A percentile compares a stretch with the other conserved stretches of the same genome.
These are phyloP conservation scores for Virgularia gustaviana DNA, from an alignment of 92 coral and sea anemone species.

Conservation along the genomic window DNA sequence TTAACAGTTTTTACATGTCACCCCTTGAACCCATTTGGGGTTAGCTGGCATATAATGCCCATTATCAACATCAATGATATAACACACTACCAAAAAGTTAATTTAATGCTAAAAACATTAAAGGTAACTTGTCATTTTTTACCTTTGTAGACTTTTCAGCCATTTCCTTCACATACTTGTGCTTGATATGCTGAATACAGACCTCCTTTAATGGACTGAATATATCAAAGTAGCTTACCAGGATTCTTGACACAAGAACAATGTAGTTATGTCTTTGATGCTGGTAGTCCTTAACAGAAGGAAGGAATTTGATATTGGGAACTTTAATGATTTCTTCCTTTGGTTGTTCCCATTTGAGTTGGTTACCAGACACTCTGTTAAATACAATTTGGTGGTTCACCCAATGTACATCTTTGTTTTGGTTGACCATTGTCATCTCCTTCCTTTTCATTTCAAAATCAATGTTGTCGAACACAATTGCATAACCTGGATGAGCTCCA, in stretches of 20 bases:
- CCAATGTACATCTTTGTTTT: conserved; percentile 40
- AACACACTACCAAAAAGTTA: too few relatives aligned
- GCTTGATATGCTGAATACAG: conserved; percentile 50
- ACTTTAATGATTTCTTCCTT: conserved; percentile 40
- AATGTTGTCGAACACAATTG: conserved; percentile 37
- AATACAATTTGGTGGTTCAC: conserved; percentile 41
- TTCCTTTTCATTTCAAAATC: conserved; percentile 17
- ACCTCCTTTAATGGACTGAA: conserved; percentile 33
- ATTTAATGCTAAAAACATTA: not conserved
- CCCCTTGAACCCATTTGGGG: too few relatives aligned
- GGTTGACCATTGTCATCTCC: conserved; percentile 40
- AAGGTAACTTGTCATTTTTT: not conserved
- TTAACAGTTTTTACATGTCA: too few relatives aligned
- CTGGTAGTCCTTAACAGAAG: conserved; percentile 40
- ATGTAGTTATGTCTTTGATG: conserved; percentile 52
- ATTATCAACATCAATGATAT: too few relatives aligned
- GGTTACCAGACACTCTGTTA: conserved; percentile 36
- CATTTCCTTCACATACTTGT: conserved; percentile 55
- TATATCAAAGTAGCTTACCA: conserved; percentile 47
- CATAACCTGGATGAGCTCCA: conserved; percentile 35
- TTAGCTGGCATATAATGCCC: too few relatives aligned
- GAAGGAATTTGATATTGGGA: conserved; percentile 54
- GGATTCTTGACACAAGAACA: conserved; percentile 54
- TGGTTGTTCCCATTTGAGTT: conserved; percentile 22
- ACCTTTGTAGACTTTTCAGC: conserved; percentile 59